A percentile compares a stretch with the other conserved stretches of the same genome.
Evolutionary conservation across 2,113 vertebrate species (phyloP).

Genomic region (Engystomops pustulosus): DNA sequence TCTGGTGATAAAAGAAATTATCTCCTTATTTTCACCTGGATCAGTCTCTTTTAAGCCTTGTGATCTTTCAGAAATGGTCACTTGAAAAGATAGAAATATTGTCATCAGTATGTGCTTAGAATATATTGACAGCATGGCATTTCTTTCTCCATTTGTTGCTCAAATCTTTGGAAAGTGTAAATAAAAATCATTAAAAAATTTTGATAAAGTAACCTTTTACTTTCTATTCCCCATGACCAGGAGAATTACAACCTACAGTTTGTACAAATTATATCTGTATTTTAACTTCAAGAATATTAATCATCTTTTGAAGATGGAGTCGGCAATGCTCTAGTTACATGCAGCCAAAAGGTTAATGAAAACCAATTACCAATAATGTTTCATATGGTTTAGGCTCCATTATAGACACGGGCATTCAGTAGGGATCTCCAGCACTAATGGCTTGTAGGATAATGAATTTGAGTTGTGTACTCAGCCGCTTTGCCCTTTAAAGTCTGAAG

Average conservation of each 20-base stretch:
- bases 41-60: not conserved
- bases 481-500: slow-evolving; percentile 56
- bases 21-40: slow-evolving; percentile 28
- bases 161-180: slow-evolving; percentile 3
- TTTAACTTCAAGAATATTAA: slow-evolving; percentile 49
- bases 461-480: slow-evolving; percentile 47
- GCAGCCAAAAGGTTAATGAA: slow-evolving; percentile 58
- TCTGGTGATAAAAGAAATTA: slow-evolving; percentile 4
- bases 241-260: slow-evolving; percentile 27
- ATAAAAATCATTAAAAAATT: not conserved
- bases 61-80: slow-evolving; percentile 10
- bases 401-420: slow-evolving; percentile 49
- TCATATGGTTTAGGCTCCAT: slow-evolving; percentile 49
- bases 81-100: not conserved
- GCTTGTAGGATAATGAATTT: slow-evolving; percentile 56
- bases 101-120: not conserved
- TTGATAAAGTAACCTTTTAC: not conserved
- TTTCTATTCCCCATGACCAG: slow-evolving; percentile 10
- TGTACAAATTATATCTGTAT: slow-evolving; percentile 36
- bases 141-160: not conserved
- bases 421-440: slow-evolving; percentile 58
- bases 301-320: slow-evolving; percentile 45
- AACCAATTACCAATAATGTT: slow-evolving; percentile 57
- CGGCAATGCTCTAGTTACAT: slow-evolving; percentile 37
- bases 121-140: not conserved